Percentiles rank a stretch among this genome's conserved stretches.
Conservation (phyloP, 1,140 invertebrate species). For the Oedothorax gibbosus region DNA sequence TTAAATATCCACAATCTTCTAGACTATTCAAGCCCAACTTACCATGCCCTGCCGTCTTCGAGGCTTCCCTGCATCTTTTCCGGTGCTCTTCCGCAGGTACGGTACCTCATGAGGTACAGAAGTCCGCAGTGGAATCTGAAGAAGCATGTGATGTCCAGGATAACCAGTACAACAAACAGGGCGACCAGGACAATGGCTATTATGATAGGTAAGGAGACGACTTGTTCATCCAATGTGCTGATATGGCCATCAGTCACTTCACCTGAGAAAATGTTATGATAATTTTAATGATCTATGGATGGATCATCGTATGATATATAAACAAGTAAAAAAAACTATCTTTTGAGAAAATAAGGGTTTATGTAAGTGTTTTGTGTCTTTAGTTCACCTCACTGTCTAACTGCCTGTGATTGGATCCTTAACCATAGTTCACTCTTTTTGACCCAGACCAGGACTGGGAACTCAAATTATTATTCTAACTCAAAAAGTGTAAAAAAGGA, state of each 20-base stretch:
- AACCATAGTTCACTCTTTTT: no score
- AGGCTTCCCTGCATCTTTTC: slow-evolving; percentile 32
- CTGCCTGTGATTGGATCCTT: no score
- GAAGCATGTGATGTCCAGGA: slow-evolving; percentile 62
- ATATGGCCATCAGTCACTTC: slow-evolving; percentile 69
- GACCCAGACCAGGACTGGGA: no score
- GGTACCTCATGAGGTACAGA: slow-evolving; percentile 58
- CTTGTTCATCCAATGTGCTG: slow-evolving; percentile 22
- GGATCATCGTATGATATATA: no score
- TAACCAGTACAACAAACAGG: slow-evolving; percentile 45
- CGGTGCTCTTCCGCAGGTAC: slow-evolving; percentile 33
- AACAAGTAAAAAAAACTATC: no score
- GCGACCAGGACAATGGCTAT: slow-evolving; percentile 56
- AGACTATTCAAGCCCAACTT: neutral
- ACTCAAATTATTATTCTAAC: no score
- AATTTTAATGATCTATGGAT: neutral
- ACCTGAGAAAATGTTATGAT: slow-evolving; percentile 69
- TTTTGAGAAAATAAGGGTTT: no score
- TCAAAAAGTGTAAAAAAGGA: no score
- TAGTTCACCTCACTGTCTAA: no score
- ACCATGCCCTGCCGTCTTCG: slow-evolving; percentile 55
- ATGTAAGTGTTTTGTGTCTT: no score
- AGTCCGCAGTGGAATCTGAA: slow-evolving; percentile 62
- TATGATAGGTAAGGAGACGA: slow-evolving; percentile 43
- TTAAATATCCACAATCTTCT: no score